Percentiles rank a stretch among this genome's conserved stretches.
Evolutionary conservation across 1,140 invertebrate species (phyloP).

Genomic region (Phocides pigmalion): DNA sequence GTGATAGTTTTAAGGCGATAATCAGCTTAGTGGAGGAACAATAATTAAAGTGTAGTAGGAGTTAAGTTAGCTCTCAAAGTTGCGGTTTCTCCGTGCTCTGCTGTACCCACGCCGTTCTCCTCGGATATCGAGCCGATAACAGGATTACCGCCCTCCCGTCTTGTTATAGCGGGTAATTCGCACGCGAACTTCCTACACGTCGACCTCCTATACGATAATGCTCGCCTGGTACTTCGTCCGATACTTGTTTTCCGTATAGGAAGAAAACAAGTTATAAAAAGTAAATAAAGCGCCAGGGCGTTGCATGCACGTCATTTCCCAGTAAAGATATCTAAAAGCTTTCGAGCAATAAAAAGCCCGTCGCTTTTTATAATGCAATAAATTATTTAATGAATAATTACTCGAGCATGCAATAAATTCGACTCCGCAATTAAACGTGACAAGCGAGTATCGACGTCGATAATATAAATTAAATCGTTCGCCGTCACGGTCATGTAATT

Average conservation of each 20-base stretch:
- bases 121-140: conserved; percentile 72
- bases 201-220: conserved; percentile 57
- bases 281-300: neutral
- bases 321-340: conserved; percentile 22
- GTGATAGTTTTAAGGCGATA: conserved; percentile 42
- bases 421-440: conserved; percentile 23
- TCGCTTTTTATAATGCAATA: conserved; percentile 25
- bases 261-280: conserved; percentile 4
- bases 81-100: conserved; percentile 46
- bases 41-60: conserved; percentile 45
- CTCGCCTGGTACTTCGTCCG: conserved; percentile 53
- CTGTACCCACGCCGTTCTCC: conserved; percentile 39
- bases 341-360: conserved; percentile 16
- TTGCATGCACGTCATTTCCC: conserved; percentile 10
- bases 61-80: conserved; percentile 53
- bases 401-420: conserved; percentile 19
- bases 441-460: conserved; percentile 20
- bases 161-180: conserved; percentile 68
- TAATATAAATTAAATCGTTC: conserved; percentile 23
- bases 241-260: neutral
- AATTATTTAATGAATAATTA: conserved; percentile 31
- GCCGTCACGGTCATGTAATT: conserved; percentile 23
- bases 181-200: conserved; percentile 65
- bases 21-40: conserved; percentile 43
- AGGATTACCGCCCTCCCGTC: conserved; percentile 70